These are phyloP conservation scores for Thyatira batis DNA, from an alignment of 2,888 invertebrate genomes.

Conservation along the genomic window DNA sequence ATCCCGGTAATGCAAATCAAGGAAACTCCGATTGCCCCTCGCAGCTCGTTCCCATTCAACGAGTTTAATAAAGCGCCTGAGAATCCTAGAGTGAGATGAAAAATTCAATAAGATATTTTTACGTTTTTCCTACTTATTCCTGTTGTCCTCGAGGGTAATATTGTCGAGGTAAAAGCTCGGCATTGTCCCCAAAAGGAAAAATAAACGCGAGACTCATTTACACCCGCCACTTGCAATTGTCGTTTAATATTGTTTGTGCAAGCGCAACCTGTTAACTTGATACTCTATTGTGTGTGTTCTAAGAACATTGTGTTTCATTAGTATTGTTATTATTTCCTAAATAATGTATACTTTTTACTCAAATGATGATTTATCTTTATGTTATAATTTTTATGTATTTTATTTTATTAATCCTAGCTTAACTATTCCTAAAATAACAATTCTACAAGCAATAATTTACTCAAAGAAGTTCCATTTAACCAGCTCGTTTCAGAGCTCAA, in stretches of 20 bases:
- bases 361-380: background rate
- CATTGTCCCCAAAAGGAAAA: slow-evolving; percentile 46
- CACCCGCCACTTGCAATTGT: slow-evolving; percentile 54
- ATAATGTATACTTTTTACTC: background rate
- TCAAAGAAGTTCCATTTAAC: slow-evolving; percentile 47
- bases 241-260: slow-evolving; percentile 50
- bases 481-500: slow-evolving; percentile 41
- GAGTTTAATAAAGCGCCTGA: slow-evolving; percentile 61
- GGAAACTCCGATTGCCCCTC: slow-evolving; percentile 56
- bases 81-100: slow-evolving; percentile 57
- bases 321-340: background rate
- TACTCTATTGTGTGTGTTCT: slow-evolving; percentile 20
- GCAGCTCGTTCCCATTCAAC: slow-evolving; percentile 47
- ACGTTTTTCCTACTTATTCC: slow-evolving; percentile 46
- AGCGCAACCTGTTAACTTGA: slow-evolving; percentile 38
- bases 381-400: too few relatives aligned
- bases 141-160: slow-evolving; percentile 50
- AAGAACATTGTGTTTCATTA: slow-evolving; percentile 12
- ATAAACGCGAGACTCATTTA: slow-evolving; percentile 50
- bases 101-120: slow-evolving; percentile 71
- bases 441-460: slow-evolving; percentile 10
- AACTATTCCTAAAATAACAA: too few relatives aligned
- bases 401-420: too few relatives aligned
- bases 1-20: slow-evolving; percentile 62
- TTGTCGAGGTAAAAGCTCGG: slow-evolving; percentile 40